A percentile compares a stretch with the other conserved stretches of the same genome.
Evolutionary conservation across 37 sponge, comb jelly and placozoan genomes (phyloP).

Genomic region (Ephydatia muelleri): DNA sequence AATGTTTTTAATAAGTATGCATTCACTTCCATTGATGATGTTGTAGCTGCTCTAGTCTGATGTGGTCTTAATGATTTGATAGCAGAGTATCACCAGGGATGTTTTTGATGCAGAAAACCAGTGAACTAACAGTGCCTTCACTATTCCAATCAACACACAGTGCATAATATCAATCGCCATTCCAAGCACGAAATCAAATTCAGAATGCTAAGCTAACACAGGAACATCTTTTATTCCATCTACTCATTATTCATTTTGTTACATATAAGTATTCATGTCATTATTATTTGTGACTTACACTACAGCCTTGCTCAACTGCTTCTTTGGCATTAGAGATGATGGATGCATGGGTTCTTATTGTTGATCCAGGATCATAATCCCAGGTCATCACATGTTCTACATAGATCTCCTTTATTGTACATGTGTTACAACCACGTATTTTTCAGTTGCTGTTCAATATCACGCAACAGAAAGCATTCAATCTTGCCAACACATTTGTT

Average conservation of each 20-base stretch:
- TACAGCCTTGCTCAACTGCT: background rate
- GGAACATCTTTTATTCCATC: background rate
- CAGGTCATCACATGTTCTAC: background rate
- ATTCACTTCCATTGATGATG: no score
- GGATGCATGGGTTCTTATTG: background rate
- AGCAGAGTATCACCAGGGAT: no score
- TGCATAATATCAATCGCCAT: background rate
- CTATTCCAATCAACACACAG: background rate
- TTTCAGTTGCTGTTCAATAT: background rate
- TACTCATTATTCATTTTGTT: background rate
- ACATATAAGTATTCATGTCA: background rate
- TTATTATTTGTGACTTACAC: background rate
- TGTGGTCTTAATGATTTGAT: no score
- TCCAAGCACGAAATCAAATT: background rate
- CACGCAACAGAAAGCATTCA: background rate
- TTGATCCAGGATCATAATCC: background rate
- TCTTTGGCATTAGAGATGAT: background rate
- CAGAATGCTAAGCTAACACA: background rate
- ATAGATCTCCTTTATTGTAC: background rate
- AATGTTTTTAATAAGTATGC: no score
- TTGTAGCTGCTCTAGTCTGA: no score
- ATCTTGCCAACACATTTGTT: background rate
- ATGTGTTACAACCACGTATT: no score
- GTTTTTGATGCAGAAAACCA: background rate
- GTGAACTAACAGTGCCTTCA: background rate